phyloP scores from a whole-genome alignment of 2,797 vertebrate species.

The Buceros bicornis region DNA sequence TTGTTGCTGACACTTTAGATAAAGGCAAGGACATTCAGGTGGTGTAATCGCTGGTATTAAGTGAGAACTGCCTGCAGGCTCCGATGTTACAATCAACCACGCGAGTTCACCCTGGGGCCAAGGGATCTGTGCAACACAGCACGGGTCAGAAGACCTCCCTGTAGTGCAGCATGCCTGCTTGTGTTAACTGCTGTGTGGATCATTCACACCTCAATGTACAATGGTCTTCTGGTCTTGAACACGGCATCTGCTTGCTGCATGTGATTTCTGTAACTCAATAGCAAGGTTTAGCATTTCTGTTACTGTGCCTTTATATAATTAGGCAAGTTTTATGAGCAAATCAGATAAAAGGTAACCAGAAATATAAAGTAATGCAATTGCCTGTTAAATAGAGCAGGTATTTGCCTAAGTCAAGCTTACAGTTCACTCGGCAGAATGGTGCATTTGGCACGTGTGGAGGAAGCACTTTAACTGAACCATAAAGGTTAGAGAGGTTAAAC shows the following conservation, averaged over 20 bases:
- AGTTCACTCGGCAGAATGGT: not conserved
- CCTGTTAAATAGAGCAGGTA: not conserved
- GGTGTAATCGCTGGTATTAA: accelerated
- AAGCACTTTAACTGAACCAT: constrained; percentile 37
- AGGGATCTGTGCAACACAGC: not conserved
- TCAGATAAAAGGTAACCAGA: not conserved
- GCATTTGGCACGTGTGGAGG: not conserved
- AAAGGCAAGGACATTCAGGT: not conserved
- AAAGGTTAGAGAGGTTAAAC: constrained; percentile 26
- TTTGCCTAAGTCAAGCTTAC: not conserved
- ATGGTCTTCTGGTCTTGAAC: not conserved
- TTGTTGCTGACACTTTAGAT: not conserved
- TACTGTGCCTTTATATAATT: not conserved
- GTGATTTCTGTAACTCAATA: not conserved
- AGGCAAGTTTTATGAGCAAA: not conserved
- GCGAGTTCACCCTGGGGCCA: not conserved
- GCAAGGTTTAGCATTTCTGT: not conserved
- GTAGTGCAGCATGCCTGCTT: accelerated
- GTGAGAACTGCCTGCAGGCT: not conserved
- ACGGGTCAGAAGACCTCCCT: accelerated
- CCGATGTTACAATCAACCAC: accelerated
- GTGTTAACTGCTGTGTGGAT: not conserved
- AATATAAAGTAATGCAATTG: not conserved
- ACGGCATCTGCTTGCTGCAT: accelerated
- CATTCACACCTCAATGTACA: not conserved